phyloP scores from a whole-genome alignment of 2,797 vertebrate genomes.

The Gobionotothen gibberifrons region DNA sequence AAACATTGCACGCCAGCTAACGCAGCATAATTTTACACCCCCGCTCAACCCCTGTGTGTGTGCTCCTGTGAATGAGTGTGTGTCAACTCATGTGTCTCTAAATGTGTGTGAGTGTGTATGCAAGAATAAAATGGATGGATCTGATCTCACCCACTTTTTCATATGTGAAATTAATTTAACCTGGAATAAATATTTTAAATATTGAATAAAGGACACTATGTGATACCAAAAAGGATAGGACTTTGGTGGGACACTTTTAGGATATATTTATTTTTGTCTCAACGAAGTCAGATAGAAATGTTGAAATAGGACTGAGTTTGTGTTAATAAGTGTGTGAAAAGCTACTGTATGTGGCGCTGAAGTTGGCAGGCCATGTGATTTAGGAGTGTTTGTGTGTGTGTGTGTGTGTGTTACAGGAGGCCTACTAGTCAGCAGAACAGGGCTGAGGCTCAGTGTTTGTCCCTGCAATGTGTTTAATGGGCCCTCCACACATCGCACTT shows the following conservation, averaged over 20 bases:
- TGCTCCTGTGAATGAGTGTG: constrained; percentile 32
- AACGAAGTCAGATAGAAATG: constrained; percentile 3
- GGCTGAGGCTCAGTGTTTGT: constrained; percentile 60
- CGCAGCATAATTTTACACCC: constrained; percentile 80
- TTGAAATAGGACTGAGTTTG: constrained; percentile 36
- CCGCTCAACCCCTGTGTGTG: constrained; percentile 51
- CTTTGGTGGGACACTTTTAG: constrained; percentile 6
- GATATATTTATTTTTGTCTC: constrained; percentile 7
- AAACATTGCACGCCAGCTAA: constrained; percentile 74
- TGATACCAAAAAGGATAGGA: background rate
- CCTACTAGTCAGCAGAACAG: constrained; percentile 74
- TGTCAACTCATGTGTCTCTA: constrained; percentile 41
- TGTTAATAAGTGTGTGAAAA: constrained; percentile 22
- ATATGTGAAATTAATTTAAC: constrained; percentile 13
- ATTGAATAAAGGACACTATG: background rate
- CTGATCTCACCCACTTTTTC: constrained; percentile 27
- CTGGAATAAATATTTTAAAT: constrained; percentile 4
- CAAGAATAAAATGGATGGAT: constrained; percentile 34
- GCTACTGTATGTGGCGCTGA: constrained; percentile 30
- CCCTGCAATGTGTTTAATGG: constrained; percentile 76
- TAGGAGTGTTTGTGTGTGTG: constrained; percentile 48
- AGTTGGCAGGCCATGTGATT: constrained; percentile 63
- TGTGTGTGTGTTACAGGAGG: constrained; percentile 9
- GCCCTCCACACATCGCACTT: constrained; percentile 59
- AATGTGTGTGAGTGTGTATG: constrained; percentile 40